Evolutionary conservation across 2,797 vertebrate species (phyloP), one percentile per base, ranked within the genome.

Genomic region (Lophotriccus pileatus): DNA sequence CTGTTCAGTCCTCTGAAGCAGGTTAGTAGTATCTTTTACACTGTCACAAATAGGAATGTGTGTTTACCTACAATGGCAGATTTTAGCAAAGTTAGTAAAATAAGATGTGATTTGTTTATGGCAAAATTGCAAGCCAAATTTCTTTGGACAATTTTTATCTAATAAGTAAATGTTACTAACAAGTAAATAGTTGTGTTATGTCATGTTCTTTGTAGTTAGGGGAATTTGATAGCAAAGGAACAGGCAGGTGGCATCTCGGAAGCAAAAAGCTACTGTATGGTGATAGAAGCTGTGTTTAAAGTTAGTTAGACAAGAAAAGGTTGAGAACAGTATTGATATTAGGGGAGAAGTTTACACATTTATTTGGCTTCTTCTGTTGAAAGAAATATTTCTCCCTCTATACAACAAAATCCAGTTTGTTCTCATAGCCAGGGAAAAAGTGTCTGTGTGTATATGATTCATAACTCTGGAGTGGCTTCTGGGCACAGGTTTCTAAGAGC

Each of bases 21-120:
- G 96, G 96, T 97, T 60, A 92, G 97, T 95, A 46, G 14, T 56
- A 91, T 92, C 24, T 84, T 95, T 93, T 66, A 56, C 32, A 80
- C 2, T 52, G 7, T 66, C 55, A 63, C 28, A 50, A 36, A 49
- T 28, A 46, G 18, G 20, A 83, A 64, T 4, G 1, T 49, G 23
- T 16, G 6, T 56, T 68, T 53, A 84, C 36, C 9, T 73, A 56
- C 76, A 78, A 27, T 11, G 16, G 32, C 21, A 62, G 12, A 55
- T 50, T 92, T 90, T 78, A 55, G 32, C 43, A 69, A 80, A 62
- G 64, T 12, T 18, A 8, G n/a, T 43, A 50, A 86, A 66, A 18
- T 47, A 60, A 76, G 14, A 79, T 28, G 20, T 16, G 11, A 18
- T 32, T 93, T 49, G 17, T 44, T 89, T 52, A 23, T 58, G 43